Evolutionary conservation across 1,140 invertebrate genomes (phyloP), one percentile per base, ranked within the genome.

Genomic region (Daktulosphaira vitifoliae): DNA sequence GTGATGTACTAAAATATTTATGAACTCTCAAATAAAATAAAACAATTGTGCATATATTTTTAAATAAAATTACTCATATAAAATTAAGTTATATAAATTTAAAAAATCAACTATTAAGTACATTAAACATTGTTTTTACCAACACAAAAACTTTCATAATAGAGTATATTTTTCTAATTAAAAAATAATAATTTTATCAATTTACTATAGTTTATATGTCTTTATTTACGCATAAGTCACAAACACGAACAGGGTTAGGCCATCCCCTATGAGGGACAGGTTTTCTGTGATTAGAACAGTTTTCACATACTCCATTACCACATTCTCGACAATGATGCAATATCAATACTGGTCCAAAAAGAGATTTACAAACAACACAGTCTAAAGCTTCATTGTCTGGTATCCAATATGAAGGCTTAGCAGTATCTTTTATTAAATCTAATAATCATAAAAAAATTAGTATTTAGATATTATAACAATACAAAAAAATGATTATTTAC

Each of bases 251-350:
- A 26, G 84, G 82, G 25, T 77, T 77, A 16, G 81, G 77, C 85
- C 85, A 87, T 37, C 84, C 84, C 23, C 82, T 76, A 56, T 81
- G 76, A n/a, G 81, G 82, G 15, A 88, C 85, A 2, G 83, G 77
- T 70, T 79, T 79, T 51, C 80, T 77, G 33, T 78, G 76, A 18
- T 75, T 78, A 1, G 84, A 86, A 72, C 85, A 88, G 42, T 75
- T 74, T 23, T 82, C 79, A 73, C 88, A 84, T 48, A 89, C 81
- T 39, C 84, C 84, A 69, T 81, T 77, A 15, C 86, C 86, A 72
- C 86, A 90, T 59, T 80, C 80, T 48, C 89, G 78, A 71, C 89
- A 92, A 72, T 92, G 89, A 73, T 92, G 88, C 9, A 86, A 77
- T 59, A 59, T 62, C 33, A 39, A 50, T 20, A 56, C 15, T 1